These are phyloP conservation scores for Diacarnus erythraeanus DNA, from an alignment of 37 sponge, comb jelly and placozoan species.

Conservation along the genomic window DNA sequence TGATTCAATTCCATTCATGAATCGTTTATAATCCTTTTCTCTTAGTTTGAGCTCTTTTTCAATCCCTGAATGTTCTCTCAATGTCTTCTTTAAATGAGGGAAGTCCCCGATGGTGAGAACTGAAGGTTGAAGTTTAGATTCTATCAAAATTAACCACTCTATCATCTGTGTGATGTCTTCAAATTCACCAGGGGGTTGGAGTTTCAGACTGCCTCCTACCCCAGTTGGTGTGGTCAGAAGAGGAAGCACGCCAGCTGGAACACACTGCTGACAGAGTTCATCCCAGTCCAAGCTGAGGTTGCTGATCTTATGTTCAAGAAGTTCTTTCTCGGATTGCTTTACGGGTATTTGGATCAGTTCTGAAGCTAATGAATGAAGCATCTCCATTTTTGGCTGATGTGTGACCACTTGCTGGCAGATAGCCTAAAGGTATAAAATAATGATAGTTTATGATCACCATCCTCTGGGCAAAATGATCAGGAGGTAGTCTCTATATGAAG, in stretches of 20 bases:
- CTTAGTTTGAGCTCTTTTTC: constrained; percentile 24
- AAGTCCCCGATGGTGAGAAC: constrained; percentile 23
- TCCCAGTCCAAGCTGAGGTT: constrained; percentile 46
- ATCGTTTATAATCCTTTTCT: constrained; percentile 28
- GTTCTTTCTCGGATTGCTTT: constrained; percentile 6
- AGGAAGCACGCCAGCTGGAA: constrained; percentile 54
- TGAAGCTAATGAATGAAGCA: constrained; percentile 16
- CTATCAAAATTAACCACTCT: constrained; percentile 48
- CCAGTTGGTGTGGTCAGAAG: constrained; percentile 30
- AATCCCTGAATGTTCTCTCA: constrained; percentile 9
- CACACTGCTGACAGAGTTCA: constrained; percentile 37
- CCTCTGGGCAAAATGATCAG: too few species aligned
- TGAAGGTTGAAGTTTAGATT: constrained; percentile 32
- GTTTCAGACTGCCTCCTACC: neutral
- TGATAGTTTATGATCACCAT: constrained; percentile 1
- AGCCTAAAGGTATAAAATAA: constrained; percentile 26
- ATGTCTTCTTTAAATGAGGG: constrained; percentile 4
- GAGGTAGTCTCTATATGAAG: too few species aligned
- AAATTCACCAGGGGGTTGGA: constrained; percentile 36
- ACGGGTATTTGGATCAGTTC: constrained; percentile 16
- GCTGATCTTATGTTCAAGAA: neutral
- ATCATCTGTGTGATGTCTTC: constrained; percentile 38
- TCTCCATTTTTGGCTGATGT: constrained; percentile 24
- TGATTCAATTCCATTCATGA: constrained; percentile 9
- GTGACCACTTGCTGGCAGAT: constrained; percentile 44